Evolutionary conservation across 2,113 vertebrate species (phyloP), one percentile per base, ranked within the genome.

Genomic region (Sturnira hondurensis): DNA sequence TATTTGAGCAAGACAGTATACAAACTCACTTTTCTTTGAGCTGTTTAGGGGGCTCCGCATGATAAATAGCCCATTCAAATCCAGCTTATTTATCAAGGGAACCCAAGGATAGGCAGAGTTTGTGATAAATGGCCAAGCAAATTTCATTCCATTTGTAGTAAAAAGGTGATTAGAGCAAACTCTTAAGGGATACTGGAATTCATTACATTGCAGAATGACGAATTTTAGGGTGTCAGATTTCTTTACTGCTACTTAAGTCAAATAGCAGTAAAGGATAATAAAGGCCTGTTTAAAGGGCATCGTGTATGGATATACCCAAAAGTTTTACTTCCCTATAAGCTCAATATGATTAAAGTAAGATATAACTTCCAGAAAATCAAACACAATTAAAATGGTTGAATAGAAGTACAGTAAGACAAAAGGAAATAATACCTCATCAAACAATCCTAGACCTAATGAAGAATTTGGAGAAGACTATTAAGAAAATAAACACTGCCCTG

Each of bases 71-170:
- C 38, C 15, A 15, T 76, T 97, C 16, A 84, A 80, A 58, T 7
- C 65, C 45, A 94, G 38, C 20, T 33, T 92, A 56, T 74, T 95
- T 94, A 93, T 93, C 31, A 95, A 91, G 41, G 68, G 16, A 41
- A 86, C 20, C 19, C 15, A 73, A 91, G 36, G 73, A 92, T 28
- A 93, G 33, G 16, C 8, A 52, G 38, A 71, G 43, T 76, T 80
- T 84, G 76, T 97, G 78, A 92, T 76, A 95, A 94, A 78, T 87
- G 56, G 14, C 38, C 80, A 93, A 92, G 19, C 36, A 93, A 92
- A 80, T 76, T 89, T 73, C 45, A 93, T 94, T 86, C 47, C 45
- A 89, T 93, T 95, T 95, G 36, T 38, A 97, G 74, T 93, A 89
- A 94, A 89, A 67, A 74, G 70, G 33, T 89, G 47, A 89, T 95